Evolutionary conservation across 2,797 vertebrate species (phyloP), one percentile per base, ranked within the genome.

Genomic region (Erpetoichthys calabaricus): DNA sequence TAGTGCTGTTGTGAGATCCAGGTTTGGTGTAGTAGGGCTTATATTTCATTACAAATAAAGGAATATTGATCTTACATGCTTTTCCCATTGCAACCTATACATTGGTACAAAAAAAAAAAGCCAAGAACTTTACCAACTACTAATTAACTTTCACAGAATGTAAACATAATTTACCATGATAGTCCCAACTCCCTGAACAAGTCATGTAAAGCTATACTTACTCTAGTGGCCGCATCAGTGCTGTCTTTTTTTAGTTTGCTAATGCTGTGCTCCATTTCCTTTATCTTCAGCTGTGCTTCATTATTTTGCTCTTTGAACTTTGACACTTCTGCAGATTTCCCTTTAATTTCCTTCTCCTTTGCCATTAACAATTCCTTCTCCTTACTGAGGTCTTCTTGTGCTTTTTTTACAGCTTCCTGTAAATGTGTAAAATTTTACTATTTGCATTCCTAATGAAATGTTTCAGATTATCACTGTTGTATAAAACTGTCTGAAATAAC

Each of bases 251-350:
- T 81, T 66, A 86, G 86, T 59, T 89, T 95, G 63, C 8, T 88
- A 51, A 97, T 91, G 61, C 82, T 83, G 68, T 97, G 87, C 4
- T 96, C 89, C 51, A 92, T 67, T 62, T 89, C 84, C 73, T 94
- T 92, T 68, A 94, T 73, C 74, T 92, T 89, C 60, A 98, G 82
- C 60, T 92, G 90, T 5, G 81, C 75, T 25, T 92, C 86, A 45
- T 94, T 97, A 66, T 75, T 91, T 68, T 86, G 75, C 63, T 90
- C 86, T 57, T 77, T 77, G 41, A 87, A 74, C 55, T 81, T 82
- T 57, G 67, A 74, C 2, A 75, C 75, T 69, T 92, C 89, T 6
- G 69, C 64, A 42, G 57, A 82, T 68, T 91, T 98, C 4, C 55
- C 77, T 84, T 88, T 89, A 69, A 98, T 88, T 47, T 85, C 85